A percentile compares a stretch with the other conserved stretches of the same genome.
Evolutionary conservation across 2,797 vertebrate species (phyloP).

Genomic region (Gobio occitaniae): DNA sequence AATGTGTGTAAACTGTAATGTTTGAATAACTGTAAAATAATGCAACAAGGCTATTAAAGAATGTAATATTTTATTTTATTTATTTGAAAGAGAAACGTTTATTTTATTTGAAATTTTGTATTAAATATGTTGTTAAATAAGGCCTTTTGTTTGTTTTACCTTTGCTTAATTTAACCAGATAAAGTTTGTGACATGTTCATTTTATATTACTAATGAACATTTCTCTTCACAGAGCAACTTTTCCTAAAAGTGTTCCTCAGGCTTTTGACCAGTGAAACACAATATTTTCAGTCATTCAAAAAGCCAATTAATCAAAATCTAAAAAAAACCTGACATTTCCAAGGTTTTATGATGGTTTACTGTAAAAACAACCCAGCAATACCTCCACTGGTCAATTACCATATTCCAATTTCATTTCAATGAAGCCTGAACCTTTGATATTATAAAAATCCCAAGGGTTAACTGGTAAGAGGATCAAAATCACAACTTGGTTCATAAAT

Average conservation of each 20-base stretch:
- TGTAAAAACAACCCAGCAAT: too few relatives aligned
- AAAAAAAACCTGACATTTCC: background rate
- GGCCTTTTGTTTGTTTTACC: background rate
- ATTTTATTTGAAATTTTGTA: background rate
- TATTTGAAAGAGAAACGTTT: background rate
- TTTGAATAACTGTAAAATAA: background rate
- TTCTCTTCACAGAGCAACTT: background rate
- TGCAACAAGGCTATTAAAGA: background rate
- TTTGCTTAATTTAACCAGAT: background rate
- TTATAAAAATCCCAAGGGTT: background rate
- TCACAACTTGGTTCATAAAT: background rate
- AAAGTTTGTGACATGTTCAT: background rate
- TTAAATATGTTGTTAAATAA: background rate
- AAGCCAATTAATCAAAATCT: background rate
- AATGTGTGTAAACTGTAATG: background rate
- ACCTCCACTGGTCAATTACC: too few relatives aligned
- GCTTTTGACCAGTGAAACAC: background rate
- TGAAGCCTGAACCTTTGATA: too few relatives aligned
- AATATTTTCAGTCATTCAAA: background rate
- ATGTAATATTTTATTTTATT: background rate
- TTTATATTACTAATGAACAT: background rate
- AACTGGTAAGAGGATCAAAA: background rate
- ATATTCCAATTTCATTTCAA: background rate
- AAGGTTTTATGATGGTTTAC: background rate
- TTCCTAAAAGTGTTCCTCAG: background rate